phyloP scores from a whole-genome alignment of 2,888 invertebrate species.

The Eurois occulta region DNA sequence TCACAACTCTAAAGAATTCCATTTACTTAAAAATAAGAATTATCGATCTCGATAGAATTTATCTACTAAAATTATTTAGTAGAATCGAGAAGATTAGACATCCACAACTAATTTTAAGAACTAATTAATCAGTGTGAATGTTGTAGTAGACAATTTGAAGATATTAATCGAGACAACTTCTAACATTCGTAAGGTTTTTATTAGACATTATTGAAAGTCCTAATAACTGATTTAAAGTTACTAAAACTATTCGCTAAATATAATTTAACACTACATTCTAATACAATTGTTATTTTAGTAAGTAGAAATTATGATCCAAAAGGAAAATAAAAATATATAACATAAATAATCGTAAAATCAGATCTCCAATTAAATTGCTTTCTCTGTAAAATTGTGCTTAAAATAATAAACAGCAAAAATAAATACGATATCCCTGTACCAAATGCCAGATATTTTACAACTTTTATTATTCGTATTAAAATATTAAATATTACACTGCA shows the following conservation, averaged over 20 bases:
- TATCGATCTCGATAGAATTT: slow-evolving; percentile 26
- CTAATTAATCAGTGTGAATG: slow-evolving; percentile 15
- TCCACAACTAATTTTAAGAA: slow-evolving; percentile 44
- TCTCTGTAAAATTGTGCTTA: slow-evolving; percentile 33
- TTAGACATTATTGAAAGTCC: slow-evolving; percentile 9
- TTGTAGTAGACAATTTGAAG: slow-evolving; percentile 21
- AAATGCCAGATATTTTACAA: slow-evolving; percentile 26
- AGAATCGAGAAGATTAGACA: slow-evolving; percentile 34
- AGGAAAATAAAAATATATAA: slow-evolving; percentile 9
- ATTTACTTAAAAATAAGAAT: slow-evolving; percentile 53
- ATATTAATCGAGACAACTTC: slow-evolving; percentile 18
- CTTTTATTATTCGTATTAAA: slow-evolving; percentile 24
- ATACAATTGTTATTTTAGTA: slow-evolving; percentile 10
- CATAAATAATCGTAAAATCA: slow-evolving; percentile 20
- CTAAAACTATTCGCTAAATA: slow-evolving; percentile 28
- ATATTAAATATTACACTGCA: slow-evolving; percentile 35
- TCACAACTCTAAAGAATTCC: slow-evolving; percentile 72
- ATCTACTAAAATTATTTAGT: slow-evolving; percentile 34
- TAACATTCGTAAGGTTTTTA: not conserved
- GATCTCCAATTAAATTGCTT: slow-evolving; percentile 15
- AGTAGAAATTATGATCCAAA: slow-evolving; percentile 18
- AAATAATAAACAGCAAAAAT: slow-evolving; percentile 33
- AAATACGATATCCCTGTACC: slow-evolving; percentile 54
- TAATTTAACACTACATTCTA: slow-evolving; percentile 19
- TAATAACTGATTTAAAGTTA: slow-evolving; percentile 33